Evolutionary conservation across 2,888 invertebrate genomes (phyloP), one percentile per base, ranked within the genome.

Genomic region (Crioceris asparagi): DNA sequence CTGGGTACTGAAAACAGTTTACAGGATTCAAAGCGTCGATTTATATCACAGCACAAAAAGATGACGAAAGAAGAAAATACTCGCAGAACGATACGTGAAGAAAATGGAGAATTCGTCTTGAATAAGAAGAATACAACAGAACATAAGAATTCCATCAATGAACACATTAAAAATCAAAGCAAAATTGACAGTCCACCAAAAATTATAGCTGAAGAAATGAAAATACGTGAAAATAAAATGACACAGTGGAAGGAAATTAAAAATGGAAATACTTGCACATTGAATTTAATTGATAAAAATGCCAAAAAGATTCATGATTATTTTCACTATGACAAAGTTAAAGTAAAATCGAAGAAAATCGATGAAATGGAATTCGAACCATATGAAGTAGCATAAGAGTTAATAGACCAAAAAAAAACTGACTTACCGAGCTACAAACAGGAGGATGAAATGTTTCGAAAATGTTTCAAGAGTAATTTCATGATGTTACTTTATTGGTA

Each of bases 281-380:
- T 52, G 2, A 51, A 47, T 15, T 52, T 48, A 38, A 57, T 50
- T 38, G 52, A 51, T 16, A 55, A 48, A 30, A 36, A 33, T 19
- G 32, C 48, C 12, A 46, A 46, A 32, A 42, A 43, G 32, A 57
- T 59, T 35, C 49, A 53, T 11, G 54, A 60, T 57, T 48, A 67
- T 59, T 57, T 65, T 56, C 54, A 62, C 35, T 63, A 59, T 44
- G 70, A 72, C 39, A 72, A 75, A 54, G 70, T 72, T 53, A 77
- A 75, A 32, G 43, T 43, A 48, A 66, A 65, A 44, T 68, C 71
- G 8, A 75, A 72, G 46, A 79, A 80, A 58, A 79, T 79, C 50
- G 80, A 82, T 29, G 85, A 86, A 51, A 87, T 87, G 76, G 85
- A 86, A 50, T 87, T 87, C 51, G 86, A 87, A 64, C 53, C 59